Base-by-base conservation (phyloP, 2,797 vertebrate species). In the Micropoecilia bifurca region DNA sequence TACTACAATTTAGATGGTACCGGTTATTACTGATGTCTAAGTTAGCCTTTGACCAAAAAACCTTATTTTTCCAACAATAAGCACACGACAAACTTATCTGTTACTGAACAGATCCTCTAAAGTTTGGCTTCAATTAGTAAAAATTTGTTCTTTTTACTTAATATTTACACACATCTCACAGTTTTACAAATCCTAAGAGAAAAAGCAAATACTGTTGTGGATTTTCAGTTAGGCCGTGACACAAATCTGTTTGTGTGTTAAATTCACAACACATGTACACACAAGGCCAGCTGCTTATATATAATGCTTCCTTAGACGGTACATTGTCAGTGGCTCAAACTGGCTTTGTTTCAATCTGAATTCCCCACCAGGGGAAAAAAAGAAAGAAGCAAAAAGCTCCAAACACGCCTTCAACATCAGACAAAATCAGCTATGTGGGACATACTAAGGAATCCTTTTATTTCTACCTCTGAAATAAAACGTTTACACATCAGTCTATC, bases 331-430 rank as follows among this genome's bases (percentile, higher is more conserved):
- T 61, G 7, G 55, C 41, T 63, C 28, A 47, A 66, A 45, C 22
- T 74, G 48, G 22, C 18, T 55, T 75, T 8, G 13, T n/a, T 43
- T 74, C 47, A 41, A 41, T 53, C 9, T 77, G 61, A 80, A 76
- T 47, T 79, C 16, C 43, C 76, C 63, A 73, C 48, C 73, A 77
- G 72, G 74, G 72, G 36, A 73, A 53, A 68, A 45, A 39, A 79
- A 77, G 71, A 48, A 73, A 82, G 73, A 79, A 47, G 25, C 30
- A 53, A 53, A 53, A 69, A 69, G 66, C 39, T n/a, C 22, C 39
- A 69, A 43, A 13, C 66, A n/a, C 1, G 9, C 36, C 16, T 20
- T 66, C 16, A 39, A 66, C 16, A 66, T 66, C 61, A 39, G 61
- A 61, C 13, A 33, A 6, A 14, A 33, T 33, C 55, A 61, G 57